Evolutionary conservation across 2,113 vertebrate genomes (phyloP).

Genomic region (Eulemur rufifrons): DNA sequence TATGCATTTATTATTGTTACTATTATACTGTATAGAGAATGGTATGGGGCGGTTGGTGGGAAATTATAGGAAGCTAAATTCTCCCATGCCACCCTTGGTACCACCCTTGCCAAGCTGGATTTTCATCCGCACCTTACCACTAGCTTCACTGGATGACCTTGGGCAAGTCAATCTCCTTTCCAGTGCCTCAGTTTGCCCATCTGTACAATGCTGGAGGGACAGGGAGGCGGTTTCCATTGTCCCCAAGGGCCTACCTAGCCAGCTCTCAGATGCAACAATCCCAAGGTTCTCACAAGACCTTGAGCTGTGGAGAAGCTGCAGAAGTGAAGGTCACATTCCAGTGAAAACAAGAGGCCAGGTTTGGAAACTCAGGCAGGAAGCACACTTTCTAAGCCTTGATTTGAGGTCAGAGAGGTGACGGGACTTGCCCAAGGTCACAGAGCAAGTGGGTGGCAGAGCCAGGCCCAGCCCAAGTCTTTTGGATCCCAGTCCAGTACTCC

Average conservation of each 20-base stretch:
- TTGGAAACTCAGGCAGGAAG: background rate
- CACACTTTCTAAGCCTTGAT: conserved; percentile 16
- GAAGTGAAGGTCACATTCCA: background rate
- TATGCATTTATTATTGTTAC: background rate
- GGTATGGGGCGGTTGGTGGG: background rate
- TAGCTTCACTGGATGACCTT: background rate
- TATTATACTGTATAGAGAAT: background rate
- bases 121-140: background rate
- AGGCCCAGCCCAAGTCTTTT: background rate
- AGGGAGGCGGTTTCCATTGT: background rate
- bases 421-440: conserved; percentile 36
- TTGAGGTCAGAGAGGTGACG: conserved; percentile 25
- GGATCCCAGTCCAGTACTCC: background rate
- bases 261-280: background rate
- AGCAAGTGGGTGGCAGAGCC: background rate
- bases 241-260: background rate
- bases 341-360: conserved; percentile 28
- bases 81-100: background rate
- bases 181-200: background rate
- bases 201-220: background rate
- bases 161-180: background rate
- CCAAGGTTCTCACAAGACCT: background rate
- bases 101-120: background rate
- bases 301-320: background rate
- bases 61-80: background rate